Base-by-base conservation (phyloP, 2,113 vertebrate species). In the Chascanopsetta lugubris region DNA sequence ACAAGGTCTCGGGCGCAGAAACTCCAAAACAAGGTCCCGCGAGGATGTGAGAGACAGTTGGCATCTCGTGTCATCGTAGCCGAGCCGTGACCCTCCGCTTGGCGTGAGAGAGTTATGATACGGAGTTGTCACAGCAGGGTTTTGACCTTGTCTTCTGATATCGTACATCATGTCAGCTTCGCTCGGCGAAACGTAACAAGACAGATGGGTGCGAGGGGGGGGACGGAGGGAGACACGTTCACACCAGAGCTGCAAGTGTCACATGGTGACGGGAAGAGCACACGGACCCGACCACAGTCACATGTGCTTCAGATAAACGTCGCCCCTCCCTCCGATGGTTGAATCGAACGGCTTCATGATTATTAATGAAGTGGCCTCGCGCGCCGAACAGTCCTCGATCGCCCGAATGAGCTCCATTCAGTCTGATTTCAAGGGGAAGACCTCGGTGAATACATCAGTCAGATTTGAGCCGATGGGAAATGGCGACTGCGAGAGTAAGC, bases 1-100 rank as follows among this genome's bases (percentile, higher is more conserved):
- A 49, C 15, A 80, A 84, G 72, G 69, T 60, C 50, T 70, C 51
- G 7, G 66, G 18, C 22, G 45, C 38, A 54, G 53, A 76, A 63
- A 38, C 57, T 48, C 25, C n/a, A 43, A 64, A 7, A 6, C 36
- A 54, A 27, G 29, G 63, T 45, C 54, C 8, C 13, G 61, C n/a
- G 55, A 61, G 49, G 49, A 40, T 68, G 34, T 10, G 9, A 36
- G 49, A 61, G 24, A 69, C n/a, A 15, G n/a, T 51, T 53, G 54
- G 17, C n/a, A 22, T 40, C 67, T 56, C 36, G 21, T 49, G 17
- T 61, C 21, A 18, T 3, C 20, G 51, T 61, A 4, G 18, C 40
- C 12, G 21, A 20, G 57, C 17, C 36, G 11, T 11, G 42, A 69
- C 13, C 34, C 18, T 34, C 18, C 2, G 2, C n/a, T 46, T 10